These are phyloP conservation scores for Catajapyx aquilonaris DNA, from an alignment of 1,140 invertebrate species.

Conservation along the genomic window DNA sequence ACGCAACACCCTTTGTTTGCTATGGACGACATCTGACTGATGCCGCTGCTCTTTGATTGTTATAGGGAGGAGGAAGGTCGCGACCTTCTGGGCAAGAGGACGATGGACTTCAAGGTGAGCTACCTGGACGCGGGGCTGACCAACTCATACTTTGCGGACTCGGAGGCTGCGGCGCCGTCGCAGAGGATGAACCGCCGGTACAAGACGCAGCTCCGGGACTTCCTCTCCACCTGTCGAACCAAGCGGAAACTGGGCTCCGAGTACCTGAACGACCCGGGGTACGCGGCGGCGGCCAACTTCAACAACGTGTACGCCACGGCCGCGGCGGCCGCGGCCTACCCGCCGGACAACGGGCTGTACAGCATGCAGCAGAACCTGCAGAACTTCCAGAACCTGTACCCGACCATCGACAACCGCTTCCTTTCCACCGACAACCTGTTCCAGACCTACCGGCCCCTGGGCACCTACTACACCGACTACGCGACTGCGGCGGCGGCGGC, in stretches of 20 bases:
- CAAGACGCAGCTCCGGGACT: slow-evolving; percentile 80
- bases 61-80: slow-evolving; percentile 90
- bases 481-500: slow-evolving; percentile 32
- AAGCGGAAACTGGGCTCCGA: slow-evolving; percentile 53
- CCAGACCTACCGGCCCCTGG: slow-evolving; percentile 57
- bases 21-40: no score
- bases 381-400: slow-evolving; percentile 47
- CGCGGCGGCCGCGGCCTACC: slow-evolving; percentile 25
- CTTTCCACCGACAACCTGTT: slow-evolving; percentile 60
- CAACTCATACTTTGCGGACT: slow-evolving; percentile 70
- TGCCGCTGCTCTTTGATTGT: no score
- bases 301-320: slow-evolving; percentile 44
- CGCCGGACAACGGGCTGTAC: slow-evolving; percentile 30
- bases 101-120: slow-evolving; percentile 97
- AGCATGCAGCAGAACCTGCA: slow-evolving; percentile 41
- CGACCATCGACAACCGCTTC: slow-evolving; percentile 51
- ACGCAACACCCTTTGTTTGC: background rate
- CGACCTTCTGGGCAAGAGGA: slow-evolving; percentile 84
- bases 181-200: slow-evolving; percentile 57
- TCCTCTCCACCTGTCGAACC: slow-evolving; percentile 71
- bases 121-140: slow-evolving; percentile 82
- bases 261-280: slow-evolving; percentile 14
- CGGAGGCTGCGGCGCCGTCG: slow-evolving; percentile 33
- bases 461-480: slow-evolving; percentile 56
- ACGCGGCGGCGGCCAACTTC: slow-evolving; percentile 28